Evolutionary conservation across 2,113 vertebrate species (phyloP).

Genomic region (Physeter macrocephalus): DNA sequence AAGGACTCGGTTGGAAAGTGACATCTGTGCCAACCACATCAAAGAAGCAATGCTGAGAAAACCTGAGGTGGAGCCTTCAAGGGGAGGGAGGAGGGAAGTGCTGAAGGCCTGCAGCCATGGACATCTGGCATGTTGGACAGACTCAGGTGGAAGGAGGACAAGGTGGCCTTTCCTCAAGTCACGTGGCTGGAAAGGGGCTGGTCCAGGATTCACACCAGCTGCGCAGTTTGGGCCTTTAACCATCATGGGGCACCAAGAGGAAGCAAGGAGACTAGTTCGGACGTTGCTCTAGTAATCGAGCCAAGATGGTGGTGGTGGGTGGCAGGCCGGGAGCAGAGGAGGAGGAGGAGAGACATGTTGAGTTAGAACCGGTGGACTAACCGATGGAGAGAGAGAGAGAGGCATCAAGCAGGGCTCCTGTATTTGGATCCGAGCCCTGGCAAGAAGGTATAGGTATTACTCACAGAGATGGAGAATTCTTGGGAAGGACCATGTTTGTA

Average conservation of each 20-base stretch:
- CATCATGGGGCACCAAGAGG: neutral
- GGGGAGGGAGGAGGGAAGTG: neutral
- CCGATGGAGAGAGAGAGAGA: neutral
- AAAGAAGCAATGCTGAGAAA: neutral
- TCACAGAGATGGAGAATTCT: neutral
- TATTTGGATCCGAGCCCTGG: neutral
- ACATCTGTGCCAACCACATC: neutral
- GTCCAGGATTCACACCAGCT: neutral
- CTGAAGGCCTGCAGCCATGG: neutral
- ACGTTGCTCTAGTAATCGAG: neutral
- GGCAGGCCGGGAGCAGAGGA: neutral
- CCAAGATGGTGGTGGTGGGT: neutral
- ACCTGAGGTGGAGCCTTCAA: neutral
- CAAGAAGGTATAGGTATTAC: neutral
- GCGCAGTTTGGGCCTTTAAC: neutral
- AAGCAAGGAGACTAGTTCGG: neutral
- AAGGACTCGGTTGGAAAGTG: neutral
- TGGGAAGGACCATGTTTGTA: neutral
- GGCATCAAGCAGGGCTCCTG: neutral
- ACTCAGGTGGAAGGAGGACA: accelerated
- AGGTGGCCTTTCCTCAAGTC: neutral
- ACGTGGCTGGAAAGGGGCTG: neutral
- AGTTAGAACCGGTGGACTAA: neutral
- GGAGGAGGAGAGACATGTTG: neutral
- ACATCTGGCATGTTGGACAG: neutral